phyloP scores from a whole-genome alignment of 2,113 vertebrate species.

The Microtus pennsylvanicus region DNA sequence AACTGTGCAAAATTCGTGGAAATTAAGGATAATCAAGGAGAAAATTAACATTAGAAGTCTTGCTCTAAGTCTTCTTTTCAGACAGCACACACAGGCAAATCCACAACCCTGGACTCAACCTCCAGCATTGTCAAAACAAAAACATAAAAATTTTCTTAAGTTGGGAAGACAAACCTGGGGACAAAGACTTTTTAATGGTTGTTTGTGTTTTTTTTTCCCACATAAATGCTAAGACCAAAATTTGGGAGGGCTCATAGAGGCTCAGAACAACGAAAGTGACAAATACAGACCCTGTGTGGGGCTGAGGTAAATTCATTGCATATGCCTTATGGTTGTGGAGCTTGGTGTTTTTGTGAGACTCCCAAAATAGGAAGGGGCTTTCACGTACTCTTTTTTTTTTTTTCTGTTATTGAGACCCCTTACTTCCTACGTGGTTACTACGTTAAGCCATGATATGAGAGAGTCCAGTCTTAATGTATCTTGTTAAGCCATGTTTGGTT shows the following conservation, averaged over 20 bases:
- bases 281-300: neutral
- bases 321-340: neutral
- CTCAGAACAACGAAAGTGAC: neutral
- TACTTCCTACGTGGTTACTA: neutral
- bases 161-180: neutral
- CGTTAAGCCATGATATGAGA: neutral
- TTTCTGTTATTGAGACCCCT: neutral
- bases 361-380: neutral
- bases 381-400: neutral
- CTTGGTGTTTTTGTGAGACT: neutral
- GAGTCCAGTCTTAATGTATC: neutral
- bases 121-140: neutral
- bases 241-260: neutral
- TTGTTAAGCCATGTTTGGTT: neutral
- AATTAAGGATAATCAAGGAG: neutral
- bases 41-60: constrained; percentile 41
- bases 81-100: neutral
- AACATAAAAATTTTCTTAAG: neutral
- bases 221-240: neutral
- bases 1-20: constrained; percentile 7
- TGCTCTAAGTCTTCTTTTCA: neutral
- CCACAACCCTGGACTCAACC: neutral
- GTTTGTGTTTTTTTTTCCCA: too few relatives aligned
- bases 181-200: neutral
- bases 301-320: neutral